phyloP scores from a whole-genome alignment of 1,140 invertebrate species.

The Tribolium castaneum region DNA sequence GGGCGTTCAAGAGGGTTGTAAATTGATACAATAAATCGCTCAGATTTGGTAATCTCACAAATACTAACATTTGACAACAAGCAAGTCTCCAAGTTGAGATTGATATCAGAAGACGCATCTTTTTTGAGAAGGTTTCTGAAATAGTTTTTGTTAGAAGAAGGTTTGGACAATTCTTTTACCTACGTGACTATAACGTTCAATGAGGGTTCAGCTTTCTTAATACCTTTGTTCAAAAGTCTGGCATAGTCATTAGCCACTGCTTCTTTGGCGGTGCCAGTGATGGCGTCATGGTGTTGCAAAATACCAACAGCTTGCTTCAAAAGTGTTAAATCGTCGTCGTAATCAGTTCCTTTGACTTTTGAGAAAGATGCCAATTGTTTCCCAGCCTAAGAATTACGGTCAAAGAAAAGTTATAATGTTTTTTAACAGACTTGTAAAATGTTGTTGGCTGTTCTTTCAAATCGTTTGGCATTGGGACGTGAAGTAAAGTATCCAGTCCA shows the following conservation, averaged over 20 bases:
- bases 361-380: slow-evolving; percentile 3
- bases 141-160: neutral
- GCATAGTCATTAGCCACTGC: slow-evolving; percentile 80
- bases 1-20: slow-evolving; percentile 83
- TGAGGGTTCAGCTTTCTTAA: slow-evolving; percentile 58
- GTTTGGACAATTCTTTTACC: slow-evolving; percentile 12
- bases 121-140: slow-evolving; percentile 5
- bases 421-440: slow-evolving; percentile 71
- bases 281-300: slow-evolving; percentile 78
- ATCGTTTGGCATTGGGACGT: slow-evolving; percentile 74
- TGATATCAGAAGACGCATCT: neutral
- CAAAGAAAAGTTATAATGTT: too few relatives aligned
- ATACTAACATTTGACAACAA: slow-evolving; percentile 72
- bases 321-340: slow-evolving; percentile 58
- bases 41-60: slow-evolving; percentile 71
- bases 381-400: neutral
- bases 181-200: slow-evolving; percentile 41
- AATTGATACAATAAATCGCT: slow-evolving; percentile 73
- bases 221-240: slow-evolving; percentile 71
- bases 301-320: slow-evolving; percentile 70
- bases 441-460: slow-evolving; percentile 72
- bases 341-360: slow-evolving; percentile 49
- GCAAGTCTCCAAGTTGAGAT: slow-evolving; percentile 44
- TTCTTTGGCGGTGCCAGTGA: slow-evolving; percentile 79
- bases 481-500: slow-evolving; percentile 91